These are phyloP conservation scores for Cheilosia scutellata DNA, from an alignment of 2,888 invertebrate genomes.

Conservation along the genomic window DNA sequence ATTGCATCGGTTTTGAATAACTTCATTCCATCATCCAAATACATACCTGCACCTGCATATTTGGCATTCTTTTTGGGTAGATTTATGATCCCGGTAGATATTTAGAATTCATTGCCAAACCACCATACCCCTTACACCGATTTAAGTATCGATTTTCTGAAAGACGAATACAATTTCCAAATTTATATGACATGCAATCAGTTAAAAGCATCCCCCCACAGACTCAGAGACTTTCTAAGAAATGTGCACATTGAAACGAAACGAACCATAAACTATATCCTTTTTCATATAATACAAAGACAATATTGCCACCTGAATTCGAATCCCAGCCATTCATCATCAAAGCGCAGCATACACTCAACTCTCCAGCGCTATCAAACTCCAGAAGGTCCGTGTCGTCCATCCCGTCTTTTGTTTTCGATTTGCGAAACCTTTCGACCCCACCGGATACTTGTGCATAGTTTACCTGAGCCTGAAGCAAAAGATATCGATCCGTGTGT, in stretches of 20 bases:
- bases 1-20: no score
- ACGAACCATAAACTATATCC: neutral
- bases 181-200: no score
- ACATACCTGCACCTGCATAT: no score
- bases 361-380: neutral
- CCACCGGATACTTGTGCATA: slow-evolving; percentile 43
- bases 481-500: slow-evolving; percentile 58
- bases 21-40: no score
- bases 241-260: neutral
- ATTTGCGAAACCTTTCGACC: slow-evolving; percentile 15
- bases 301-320: neutral
- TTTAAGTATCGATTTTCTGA: no score
- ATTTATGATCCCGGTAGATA: no score
- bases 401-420: slow-evolving; percentile 33
- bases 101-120: no score
- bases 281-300: neutral
- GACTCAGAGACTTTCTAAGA: neutral
- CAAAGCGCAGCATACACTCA: slow-evolving; percentile 5
- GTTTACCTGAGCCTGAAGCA: slow-evolving; percentile 42
- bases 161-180: no score
- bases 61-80: no score
- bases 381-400: neutral
- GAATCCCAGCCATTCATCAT: neutral
- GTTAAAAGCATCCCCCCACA: neutral
- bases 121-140: no score